These are phyloP conservation scores for Zaprionus vittiger DNA, from an alignment of 1,140 invertebrate species.

Conservation along the genomic window DNA sequence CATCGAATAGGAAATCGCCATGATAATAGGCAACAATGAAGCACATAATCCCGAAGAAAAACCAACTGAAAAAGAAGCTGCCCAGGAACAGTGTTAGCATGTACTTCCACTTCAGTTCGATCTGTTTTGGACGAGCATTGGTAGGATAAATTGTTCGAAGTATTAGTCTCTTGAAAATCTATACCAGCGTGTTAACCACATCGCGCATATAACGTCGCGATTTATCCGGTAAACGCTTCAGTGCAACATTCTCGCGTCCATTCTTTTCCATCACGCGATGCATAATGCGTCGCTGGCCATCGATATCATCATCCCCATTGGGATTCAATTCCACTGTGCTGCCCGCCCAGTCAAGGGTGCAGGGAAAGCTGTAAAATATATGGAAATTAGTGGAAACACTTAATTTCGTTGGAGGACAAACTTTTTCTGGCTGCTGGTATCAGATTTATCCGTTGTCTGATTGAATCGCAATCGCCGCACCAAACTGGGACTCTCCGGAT, in stretches of 20 bases:
- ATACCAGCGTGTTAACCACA: constrained; percentile 87
- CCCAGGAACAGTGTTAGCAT: constrained; percentile 85
- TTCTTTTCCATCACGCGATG: constrained; percentile 77
- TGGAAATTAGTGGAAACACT: neutral
- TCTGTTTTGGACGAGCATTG: constrained; percentile 66
- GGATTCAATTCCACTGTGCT: constrained; percentile 71
- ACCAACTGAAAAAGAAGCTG: constrained; percentile 86
- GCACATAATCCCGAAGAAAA: constrained; percentile 86
- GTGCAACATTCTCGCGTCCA: constrained; percentile 72
- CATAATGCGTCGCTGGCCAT: constrained; percentile 54
- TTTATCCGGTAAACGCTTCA: constrained; percentile 85
- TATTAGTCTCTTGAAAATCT: constrained; percentile 43
- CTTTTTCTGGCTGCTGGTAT: constrained; percentile 69
- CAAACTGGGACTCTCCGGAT: constrained; percentile 68
- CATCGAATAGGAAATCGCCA: constrained; percentile 84
- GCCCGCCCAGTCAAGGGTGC: constrained; percentile 65
- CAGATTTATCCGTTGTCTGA: constrained; percentile 32
- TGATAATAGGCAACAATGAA: constrained; percentile 85
- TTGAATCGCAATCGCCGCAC: constrained; percentile 48
- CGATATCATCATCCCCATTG: constrained; percentile 38
- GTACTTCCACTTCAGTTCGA: constrained; percentile 87
- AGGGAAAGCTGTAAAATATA: constrained; percentile 55
- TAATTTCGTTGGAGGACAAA: constrained; percentile 16
- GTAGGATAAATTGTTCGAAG: neutral
- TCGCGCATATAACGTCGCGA: constrained; percentile 86